Evolutionary conservation across 2,888 invertebrate species (phyloP).

Genomic region (Sesia bembeciformis): DNA sequence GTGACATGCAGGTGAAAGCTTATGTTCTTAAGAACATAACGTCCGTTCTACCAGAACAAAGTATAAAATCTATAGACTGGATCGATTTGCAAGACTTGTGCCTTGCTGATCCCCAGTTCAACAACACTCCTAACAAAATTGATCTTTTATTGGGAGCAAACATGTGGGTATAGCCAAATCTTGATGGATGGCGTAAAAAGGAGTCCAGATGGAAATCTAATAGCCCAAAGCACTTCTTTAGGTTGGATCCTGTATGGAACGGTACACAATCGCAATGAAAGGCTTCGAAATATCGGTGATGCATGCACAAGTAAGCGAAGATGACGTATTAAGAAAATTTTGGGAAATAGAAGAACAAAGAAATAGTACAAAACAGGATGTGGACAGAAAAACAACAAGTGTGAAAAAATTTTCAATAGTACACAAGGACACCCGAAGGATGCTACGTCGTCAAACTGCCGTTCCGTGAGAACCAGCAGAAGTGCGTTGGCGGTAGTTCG

Average conservation of each 20-base stretch:
- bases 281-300: not conserved
- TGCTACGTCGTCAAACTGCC: constrained; percentile 7
- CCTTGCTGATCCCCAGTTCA: constrained; percentile 6
- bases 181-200: constrained; percentile 4
- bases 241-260: constrained; percentile 14
- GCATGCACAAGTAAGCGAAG: constrained; percentile 3
- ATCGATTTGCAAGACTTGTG: not conserved
- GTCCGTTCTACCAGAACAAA: constrained; percentile 4
- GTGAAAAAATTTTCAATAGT: constrained; percentile 5
- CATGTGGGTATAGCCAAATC: constrained; percentile 4
- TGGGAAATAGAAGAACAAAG: constrained; percentile 11
- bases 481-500: constrained; percentile 6
- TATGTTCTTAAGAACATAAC: constrained; percentile 11
- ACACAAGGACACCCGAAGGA: constrained; percentile 8
- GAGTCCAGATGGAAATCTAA: constrained; percentile 3
- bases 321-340: constrained; percentile 8
- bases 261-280: not conserved
- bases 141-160: constrained; percentile 8
- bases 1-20: constrained; percentile 7
- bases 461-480: constrained; percentile 4
- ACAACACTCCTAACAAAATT: constrained; percentile 5
- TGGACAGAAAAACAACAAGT: constrained; percentile 4
- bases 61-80: constrained; percentile 1
- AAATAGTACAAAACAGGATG: not conserved
- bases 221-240: constrained; percentile 10